Base-by-base conservation (phyloP, 2,888 invertebrate species). In the Brachylomia viminalis region DNA sequence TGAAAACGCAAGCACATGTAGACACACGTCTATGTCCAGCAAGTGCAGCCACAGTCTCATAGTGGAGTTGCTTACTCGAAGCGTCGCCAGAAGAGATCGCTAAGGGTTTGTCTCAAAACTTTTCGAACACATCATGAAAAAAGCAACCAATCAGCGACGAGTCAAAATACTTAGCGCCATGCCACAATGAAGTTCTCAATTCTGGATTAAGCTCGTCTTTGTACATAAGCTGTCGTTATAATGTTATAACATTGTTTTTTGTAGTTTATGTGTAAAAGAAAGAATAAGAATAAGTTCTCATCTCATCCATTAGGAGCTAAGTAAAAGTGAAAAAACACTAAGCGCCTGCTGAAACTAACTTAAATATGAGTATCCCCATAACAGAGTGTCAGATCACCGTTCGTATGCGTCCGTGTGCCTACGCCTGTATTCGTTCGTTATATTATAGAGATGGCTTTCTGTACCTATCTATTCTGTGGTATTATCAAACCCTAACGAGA, bases 401-500 rank as follows among this genome's bases (percentile, higher is more conserved):
- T 45, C 13, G 11, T 20, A 13, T 10, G 8, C 0, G 20, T 65
- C 1, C 47, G 2, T 47, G 2, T 49, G 30, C 23, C 10, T n/a
- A 3, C 17, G 2, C 23, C 17, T 6, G 11, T n/a, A 30, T 45
- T 33, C 54, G 1, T 13, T n/a, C 4, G 2, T 30, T 15, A 0
- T 33, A n/a, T 11, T 33, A n/a, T 11, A 15, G 4, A 54, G n/a
- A 5, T 20, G 1, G 17, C 27, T 8, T 77, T 68, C 73, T 73
- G 47, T 10, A n/a, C 7, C 1, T 45, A 1, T 27, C 0, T 73
- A 62, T 17, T 72, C 42, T 15, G 27, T 56, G 75, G 47, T 15
- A 8, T 0, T 65, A 52, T 30, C 0, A 38, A 65, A 64, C 42
- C 56, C 49, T 74, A 74, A 83, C 69, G 80, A 80, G 67, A 64